A percentile compares a stretch with the other conserved stretches of the same genome.
phyloP scores from a whole-genome alignment of 2,888 invertebrate species.

The Notodonta dromedarius region DNA sequence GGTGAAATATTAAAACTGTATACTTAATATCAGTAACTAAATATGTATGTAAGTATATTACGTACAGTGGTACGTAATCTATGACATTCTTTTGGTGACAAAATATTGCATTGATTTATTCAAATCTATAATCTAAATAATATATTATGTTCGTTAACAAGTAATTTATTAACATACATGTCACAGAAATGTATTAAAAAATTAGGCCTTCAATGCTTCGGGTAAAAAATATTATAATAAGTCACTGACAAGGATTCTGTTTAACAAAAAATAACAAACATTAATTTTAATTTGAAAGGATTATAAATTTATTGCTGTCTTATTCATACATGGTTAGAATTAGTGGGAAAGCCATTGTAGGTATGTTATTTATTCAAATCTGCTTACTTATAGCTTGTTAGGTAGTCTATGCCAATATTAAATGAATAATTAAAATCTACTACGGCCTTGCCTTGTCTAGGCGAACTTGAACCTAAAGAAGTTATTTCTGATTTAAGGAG shows the following conservation, averaged over 20 bases:
- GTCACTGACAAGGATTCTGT: background rate
- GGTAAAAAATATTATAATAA: background rate
- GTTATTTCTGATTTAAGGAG: background rate
- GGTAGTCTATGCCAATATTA: background rate
- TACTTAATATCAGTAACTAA: too few species aligned
- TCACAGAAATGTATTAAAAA: constrained; percentile 7
- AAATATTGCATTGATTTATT: constrained; percentile 26
- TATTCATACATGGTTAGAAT: background rate
- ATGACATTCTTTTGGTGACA: constrained; percentile 12
- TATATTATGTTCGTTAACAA: constrained; percentile 10
- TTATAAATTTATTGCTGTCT: background rate
- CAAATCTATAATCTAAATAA: constrained; percentile 17
- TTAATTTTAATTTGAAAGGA: background rate
- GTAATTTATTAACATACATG: constrained; percentile 18
- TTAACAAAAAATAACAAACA: background rate
- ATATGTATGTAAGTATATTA: too few species aligned
- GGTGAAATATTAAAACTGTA: background rate
- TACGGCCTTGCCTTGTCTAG: too few species aligned
- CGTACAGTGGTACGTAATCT: background rate
- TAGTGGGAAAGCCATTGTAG: background rate
- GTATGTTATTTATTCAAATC: background rate
- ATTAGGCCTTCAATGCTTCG: background rate
- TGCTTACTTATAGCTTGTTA: background rate
- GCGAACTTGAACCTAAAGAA: too few species aligned
- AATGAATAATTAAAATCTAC: too few species aligned